Base-by-base conservation (phyloP, 2,797 vertebrate species). In the Paguma larvata region DNA sequence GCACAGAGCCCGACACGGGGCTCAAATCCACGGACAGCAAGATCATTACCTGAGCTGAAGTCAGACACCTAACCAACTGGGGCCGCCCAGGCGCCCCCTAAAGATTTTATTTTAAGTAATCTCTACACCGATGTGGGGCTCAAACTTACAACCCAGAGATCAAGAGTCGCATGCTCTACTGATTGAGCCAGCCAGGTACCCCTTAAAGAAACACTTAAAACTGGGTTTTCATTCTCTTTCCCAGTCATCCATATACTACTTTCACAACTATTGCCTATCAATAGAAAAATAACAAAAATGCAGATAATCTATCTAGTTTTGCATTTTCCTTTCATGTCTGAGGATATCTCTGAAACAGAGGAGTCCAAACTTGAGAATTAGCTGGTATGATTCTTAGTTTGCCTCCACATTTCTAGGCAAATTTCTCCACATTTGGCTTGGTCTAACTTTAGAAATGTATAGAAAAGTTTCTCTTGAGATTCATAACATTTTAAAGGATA, bases 401-500 rank as follows among this genome's bases (percentile, higher is more conserved):
- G 72, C 59, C 34, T 89, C 82, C 23, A 30, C 11, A n/a, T 53
- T 80, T 89, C 27, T 19, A 56, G 53, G 27, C n/a, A n/a, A n/a
- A n/a, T n/a, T n/a, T n/a, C n/a, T n/a, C n/a, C n/a, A n/a, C n/a
- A 38, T 78, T 59, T 89, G 59, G 86, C 46, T 95, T 87, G 25
- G 6, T 91, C 80, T 95, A 79, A 83, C 73, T 79, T 16, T 68
- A 27, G 56, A 97, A 85, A 95, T 12, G 21, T 41, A 2, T 68
- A 30, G 72, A 93, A 96, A 78, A 96, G 44, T 93, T 91, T 85
- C 84, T 82, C 53, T 41, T 93, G 75, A 89, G 59, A 72, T 68
- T 80, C 51, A 44, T 77, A 89, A 82, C 41, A 91, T 75, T 85
- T 96, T 59, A 93, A 85, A 94, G 11, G 25, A 44, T 65, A 15